Base-by-base conservation (phyloP, 2,797 vertebrate species). In the Avahi laniger region DNA sequence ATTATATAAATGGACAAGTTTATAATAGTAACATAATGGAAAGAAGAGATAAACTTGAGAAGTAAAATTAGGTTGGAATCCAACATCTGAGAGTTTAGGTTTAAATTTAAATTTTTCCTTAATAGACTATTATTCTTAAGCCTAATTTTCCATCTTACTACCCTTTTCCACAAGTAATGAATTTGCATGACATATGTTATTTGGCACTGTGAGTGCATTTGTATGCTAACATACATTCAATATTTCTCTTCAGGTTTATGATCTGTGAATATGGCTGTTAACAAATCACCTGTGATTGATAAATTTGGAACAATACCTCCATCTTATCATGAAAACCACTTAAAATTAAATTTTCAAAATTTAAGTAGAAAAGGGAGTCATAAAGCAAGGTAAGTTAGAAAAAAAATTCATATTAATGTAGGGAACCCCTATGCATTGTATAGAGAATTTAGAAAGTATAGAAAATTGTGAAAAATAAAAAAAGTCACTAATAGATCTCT, bases 361-460 rank as follows among this genome's bases (percentile, higher is more conserved):
- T 3, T 54, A 84, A 80, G 28, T 43, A 41, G 70, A 83, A 57
- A 3, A 61, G 59, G 4, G 43, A 81, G 1, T 88, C 4, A 48
- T 22, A 81, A 90, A 87, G n/a, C 85, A 80, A 89, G 30, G 97
- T 97, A 97, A 96, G 85, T 94, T 72, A 82, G 48, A 86, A 86
- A 93, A 80, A 79, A 30, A 5, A 8, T 54, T 54, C 63, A 14
- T 30, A 54, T 69, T 86, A 63, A 89, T 73, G 8, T 72, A 57
- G 8, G 15, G 18, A 10, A 72, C 4, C 14, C 13, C 43, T 63
- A 28, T 41, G 10, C 18, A 70, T 59, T 92, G 4, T 57, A 65
- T n/a, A 50, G 50, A 80, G 30, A 84, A 92, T 92, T 79, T 96
- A 81, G 41, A 75, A 90, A 92, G 22, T 69, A 78, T 1, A 80